Conservation (phyloP, 2,113 vertebrate genomes). For the Grammomys surdaster region DNA sequence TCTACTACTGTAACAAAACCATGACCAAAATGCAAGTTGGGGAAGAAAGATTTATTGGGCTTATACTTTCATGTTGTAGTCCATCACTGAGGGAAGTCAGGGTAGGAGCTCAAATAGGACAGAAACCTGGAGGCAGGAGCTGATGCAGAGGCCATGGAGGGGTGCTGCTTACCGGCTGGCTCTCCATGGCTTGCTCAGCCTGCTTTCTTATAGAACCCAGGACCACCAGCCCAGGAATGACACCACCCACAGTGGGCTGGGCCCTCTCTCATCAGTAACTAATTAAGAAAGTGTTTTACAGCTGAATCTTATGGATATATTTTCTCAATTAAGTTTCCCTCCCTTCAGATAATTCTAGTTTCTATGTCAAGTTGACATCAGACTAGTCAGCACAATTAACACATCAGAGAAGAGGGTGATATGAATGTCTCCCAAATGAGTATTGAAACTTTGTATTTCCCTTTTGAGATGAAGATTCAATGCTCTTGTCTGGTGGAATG, state of each 20-base stretch:
- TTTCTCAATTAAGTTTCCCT: not conserved
- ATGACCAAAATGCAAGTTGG: not conserved
- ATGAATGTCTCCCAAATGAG: conserved; percentile 3
- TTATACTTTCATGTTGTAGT: not conserved
- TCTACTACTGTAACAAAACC: not conserved
- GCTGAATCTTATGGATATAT: not conserved
- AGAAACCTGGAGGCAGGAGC: not conserved
- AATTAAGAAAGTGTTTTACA: not conserved
- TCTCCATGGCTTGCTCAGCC: not conserved
- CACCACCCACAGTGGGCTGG: not conserved
- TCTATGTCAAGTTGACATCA: not conserved
- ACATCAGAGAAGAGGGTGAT: conserved; percentile 9
- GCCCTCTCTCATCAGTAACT: not conserved
- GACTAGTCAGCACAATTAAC: not conserved
- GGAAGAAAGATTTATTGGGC: not conserved
- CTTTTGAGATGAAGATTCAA: not conserved
- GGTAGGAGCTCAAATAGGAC: not conserved
- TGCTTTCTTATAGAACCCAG: not conserved
- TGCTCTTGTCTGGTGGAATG: not conserved
- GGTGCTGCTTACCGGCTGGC: not conserved
- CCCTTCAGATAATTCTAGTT: not conserved
- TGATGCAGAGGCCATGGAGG: not conserved
- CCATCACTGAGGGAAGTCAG: not conserved
- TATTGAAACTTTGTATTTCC: not conserved
- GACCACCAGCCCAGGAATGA: not conserved